Conservation (phyloP, 1,140 invertebrate species). For the Conus ventricosus region DNA sequence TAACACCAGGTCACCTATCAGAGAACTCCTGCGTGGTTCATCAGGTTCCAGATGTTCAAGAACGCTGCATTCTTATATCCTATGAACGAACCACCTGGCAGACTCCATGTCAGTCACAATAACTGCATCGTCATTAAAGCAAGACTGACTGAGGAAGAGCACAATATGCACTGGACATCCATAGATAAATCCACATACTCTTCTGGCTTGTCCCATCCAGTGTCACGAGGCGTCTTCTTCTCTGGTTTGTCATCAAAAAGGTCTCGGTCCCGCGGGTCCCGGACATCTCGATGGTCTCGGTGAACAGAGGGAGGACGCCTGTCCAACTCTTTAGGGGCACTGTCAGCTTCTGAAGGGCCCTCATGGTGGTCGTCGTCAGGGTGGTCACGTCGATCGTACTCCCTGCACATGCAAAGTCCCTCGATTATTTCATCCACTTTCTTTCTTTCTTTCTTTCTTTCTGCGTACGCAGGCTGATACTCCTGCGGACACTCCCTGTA, state of each 20-base stretch:
- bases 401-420: slow-evolving; percentile 25
- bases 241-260: slow-evolving; percentile 75
- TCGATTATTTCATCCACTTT: background rate
- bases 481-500: no score
- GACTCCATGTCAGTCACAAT: no score
- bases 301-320: slow-evolving; percentile 26
- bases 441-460: no score
- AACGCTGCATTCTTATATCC: no score
- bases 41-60: no score
- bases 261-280: slow-evolving; percentile 70
- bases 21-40: no score
- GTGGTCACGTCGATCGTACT: slow-evolving; percentile 41
- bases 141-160: no score
- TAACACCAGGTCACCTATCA: no score
- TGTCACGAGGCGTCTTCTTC: slow-evolving; percentile 47
- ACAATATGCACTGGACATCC: no score
- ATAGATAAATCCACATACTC: slow-evolving; percentile 34
- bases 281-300: slow-evolving; percentile 46
- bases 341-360: slow-evolving; percentile 38
- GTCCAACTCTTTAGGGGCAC: slow-evolving; percentile 49
- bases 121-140: no score
- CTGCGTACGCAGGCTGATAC: no score
- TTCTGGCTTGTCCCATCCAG: slow-evolving; percentile 50
- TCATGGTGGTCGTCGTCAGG: slow-evolving; percentile 50
- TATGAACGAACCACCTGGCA: no score